phyloP scores from a whole-genome alignment of 2,888 invertebrate species.

The Eupsilia transversa region DNA sequence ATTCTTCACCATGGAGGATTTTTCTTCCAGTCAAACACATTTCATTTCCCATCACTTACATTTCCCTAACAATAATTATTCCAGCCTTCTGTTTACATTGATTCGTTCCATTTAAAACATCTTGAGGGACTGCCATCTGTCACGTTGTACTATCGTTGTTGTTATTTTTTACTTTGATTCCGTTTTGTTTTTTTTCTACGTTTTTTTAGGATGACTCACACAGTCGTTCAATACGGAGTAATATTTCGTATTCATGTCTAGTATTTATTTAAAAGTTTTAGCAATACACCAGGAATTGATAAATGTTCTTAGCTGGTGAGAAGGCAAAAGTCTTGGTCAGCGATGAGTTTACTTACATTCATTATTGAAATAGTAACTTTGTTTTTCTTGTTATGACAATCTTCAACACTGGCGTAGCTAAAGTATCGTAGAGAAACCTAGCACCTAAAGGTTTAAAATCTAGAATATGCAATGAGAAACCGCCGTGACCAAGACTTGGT shows the following conservation, averaged over 20 bases:
- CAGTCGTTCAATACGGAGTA: too few relatives aligned
- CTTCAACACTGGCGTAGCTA: background rate
- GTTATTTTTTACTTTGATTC: constrained; percentile 37
- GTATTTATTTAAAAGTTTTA: too few relatives aligned
- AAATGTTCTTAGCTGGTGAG: background rate
- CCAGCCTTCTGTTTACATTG: constrained; percentile 18
- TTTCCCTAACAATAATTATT: constrained; percentile 44
- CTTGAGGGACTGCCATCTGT: constrained; percentile 42
- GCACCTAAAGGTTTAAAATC: background rate
- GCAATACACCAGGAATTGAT: background rate
- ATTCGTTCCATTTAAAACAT: constrained; percentile 36
- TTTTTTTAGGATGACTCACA: constrained; percentile 10
- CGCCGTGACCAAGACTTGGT: background rate
- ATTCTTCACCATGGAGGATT: background rate
- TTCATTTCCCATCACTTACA: constrained; percentile 17
- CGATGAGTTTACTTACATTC: background rate
- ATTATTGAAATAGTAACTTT: too few relatives aligned
- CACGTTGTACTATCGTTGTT: constrained; percentile 36
- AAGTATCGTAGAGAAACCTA: background rate
- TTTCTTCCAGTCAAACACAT: background rate
- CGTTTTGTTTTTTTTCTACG: constrained; percentile 6
- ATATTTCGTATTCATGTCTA: background rate
- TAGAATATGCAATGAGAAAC: background rate
- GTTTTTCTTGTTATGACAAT: background rate
- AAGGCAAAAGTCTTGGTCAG: too few relatives aligned